Evolutionary conservation across 1,140 invertebrate species (phyloP).

Genomic region (Pantala flavescens): DNA sequence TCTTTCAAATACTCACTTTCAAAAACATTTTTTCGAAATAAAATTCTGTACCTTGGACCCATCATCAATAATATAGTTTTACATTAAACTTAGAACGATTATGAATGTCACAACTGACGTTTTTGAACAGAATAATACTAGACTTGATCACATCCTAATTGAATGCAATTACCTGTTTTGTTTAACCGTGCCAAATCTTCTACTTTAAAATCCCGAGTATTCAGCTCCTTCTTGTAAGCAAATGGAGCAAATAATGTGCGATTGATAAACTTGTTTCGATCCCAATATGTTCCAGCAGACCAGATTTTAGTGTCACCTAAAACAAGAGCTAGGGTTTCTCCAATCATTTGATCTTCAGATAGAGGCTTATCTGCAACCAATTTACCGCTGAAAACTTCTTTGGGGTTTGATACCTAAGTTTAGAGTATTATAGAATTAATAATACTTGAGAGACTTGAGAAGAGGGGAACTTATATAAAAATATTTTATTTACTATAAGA

Average conservation of each 20-base stretch:
- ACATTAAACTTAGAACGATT: constrained; percentile 13
- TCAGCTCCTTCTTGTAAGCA: constrained; percentile 77
- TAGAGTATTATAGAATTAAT: constrained; percentile 27
- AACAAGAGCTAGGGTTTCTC: constrained; percentile 80
- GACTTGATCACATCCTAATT: constrained; percentile 15
- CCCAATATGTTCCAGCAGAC: constrained; percentile 88
- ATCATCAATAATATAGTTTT: too few species aligned
- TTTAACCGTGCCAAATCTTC: constrained; percentile 78
- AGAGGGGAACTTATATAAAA: too few species aligned
- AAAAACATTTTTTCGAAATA: too few species aligned
- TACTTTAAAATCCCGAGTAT: constrained; percentile 72
- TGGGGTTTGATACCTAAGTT: constrained; percentile 71
- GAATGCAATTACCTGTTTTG: constrained; percentile 45
- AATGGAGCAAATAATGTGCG: constrained; percentile 87
- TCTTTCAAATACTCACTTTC: too few species aligned
- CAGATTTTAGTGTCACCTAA: constrained; percentile 85
- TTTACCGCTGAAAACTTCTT: constrained; percentile 88
- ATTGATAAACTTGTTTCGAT: constrained; percentile 90
- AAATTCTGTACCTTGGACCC: too few species aligned
- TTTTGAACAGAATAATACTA: constrained; percentile 21
- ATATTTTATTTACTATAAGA: too few species aligned
- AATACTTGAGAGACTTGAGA: neutral
- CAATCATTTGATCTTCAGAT: constrained; percentile 89
- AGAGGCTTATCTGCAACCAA: constrained; percentile 76
- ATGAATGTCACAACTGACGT: constrained; percentile 17